These are phyloP conservation scores for Agrotis segetum DNA, from an alignment of 2,888 invertebrate genomes.

Conservation along the genomic window DNA sequence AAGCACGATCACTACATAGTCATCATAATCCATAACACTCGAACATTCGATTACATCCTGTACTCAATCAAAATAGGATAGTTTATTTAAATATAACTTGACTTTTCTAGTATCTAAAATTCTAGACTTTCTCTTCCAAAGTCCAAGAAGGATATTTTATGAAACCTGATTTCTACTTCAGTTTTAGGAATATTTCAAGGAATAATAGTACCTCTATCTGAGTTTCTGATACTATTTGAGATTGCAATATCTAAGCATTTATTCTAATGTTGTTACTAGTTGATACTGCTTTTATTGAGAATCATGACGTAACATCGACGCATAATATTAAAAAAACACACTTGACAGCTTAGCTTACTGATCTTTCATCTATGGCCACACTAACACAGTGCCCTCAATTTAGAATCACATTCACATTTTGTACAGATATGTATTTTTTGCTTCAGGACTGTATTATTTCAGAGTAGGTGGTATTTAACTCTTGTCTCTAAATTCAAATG, in stretches of 20 bases:
- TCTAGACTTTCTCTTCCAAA: too few species aligned
- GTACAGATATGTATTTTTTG: background rate
- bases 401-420: slow-evolving; percentile 29
- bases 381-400: slow-evolving; percentile 45
- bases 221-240: too few species aligned
- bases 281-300: background rate
- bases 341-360: slow-evolving; percentile 40
- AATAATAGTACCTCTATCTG: background rate
- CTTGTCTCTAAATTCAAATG: background rate
- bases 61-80: too few species aligned
- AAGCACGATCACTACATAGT: background rate
- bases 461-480: background rate
- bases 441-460: background rate
- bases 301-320: slow-evolving; percentile 13
- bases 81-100: too few species aligned
- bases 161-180: background rate
- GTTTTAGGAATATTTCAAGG: background rate
- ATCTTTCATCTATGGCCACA: slow-evolving; percentile 41
- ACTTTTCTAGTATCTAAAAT: too few species aligned
- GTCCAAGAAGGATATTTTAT: too few species aligned
- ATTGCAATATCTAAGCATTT: background rate
- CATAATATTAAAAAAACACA: slow-evolving; percentile 21
- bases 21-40: too few species aligned
- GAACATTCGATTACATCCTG: too few species aligned
- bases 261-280: background rate